Base-by-base conservation (phyloP, 2,797 vertebrate genomes). In the Triplophysa bombifrons region DNA sequence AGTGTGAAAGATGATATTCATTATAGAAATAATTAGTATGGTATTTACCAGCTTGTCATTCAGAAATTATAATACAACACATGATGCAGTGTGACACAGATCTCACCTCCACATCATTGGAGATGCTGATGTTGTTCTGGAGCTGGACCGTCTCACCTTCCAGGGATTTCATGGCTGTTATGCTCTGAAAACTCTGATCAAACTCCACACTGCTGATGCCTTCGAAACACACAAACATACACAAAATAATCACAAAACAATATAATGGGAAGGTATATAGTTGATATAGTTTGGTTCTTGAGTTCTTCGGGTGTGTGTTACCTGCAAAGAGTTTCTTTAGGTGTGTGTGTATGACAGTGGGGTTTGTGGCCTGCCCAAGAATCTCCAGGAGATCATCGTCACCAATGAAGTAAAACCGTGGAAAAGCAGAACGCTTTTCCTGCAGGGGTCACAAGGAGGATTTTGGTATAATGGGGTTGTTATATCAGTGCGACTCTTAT, bases 311-410 rank as follows among this genome's bases (percentile, higher is more conserved):
- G 38, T 48, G 56, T 30, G 64, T 72, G 12, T 80, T 56, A 99
- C 98, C 98, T 81, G 96, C 95, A 91, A 99, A 99, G 20, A 99
- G 94, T 84, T 99, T 99, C 92, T 97, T 98, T 61, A 99, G 95
- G 86, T 99, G 98, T 82, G 96, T 94, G 84, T 97, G 97, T 84
- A 99, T 99, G 84, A 99, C 95, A 4, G 91, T 86, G 11, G 96
- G 95, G 90, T 96, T 99, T 0, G 92, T 99, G 30, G 98, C 95
- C 80, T 99, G 98, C 76, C 98, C 98, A 79, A 99, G 91, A 85
- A 99, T 97, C 93, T 99, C 98, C 85, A 99, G 69, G 78, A 99
- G 93, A 85, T 99, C 98, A 84, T 99, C 98, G 80, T 99, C 98
- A 22, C 98, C 98, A 81, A 99, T 95, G 73, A 99, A 99, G 88